Percentiles rank a stretch among this genome's conserved stretches.
These are phyloP conservation scores for Crenuchus spilurus DNA, from an alignment of 2,797 vertebrate genomes.

Conservation along the genomic window DNA sequence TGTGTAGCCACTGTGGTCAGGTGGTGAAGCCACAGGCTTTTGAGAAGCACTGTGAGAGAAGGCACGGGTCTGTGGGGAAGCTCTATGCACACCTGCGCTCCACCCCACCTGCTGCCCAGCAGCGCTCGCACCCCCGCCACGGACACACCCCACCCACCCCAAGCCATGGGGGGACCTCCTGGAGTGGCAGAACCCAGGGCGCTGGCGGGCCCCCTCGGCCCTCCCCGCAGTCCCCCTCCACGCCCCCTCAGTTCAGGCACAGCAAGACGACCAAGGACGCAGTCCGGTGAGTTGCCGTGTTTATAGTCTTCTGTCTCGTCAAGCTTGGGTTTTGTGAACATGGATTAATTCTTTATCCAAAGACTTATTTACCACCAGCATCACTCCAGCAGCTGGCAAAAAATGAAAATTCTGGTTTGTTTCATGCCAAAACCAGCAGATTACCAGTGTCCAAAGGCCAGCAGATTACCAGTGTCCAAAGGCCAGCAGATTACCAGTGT, in stretches of 20 bases:
- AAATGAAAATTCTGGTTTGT: no score
- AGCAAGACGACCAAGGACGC: constrained; percentile 85
- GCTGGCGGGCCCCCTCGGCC: constrained; percentile 67
- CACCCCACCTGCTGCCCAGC: constrained; percentile 74
- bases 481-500: no score
- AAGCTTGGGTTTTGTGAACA: not conserved
- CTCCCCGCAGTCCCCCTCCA: constrained; percentile 78
- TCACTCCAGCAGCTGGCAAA: no score
- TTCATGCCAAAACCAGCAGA: no score
- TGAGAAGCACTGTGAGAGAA: constrained; percentile 92
- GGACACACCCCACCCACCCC: constrained; percentile 77
- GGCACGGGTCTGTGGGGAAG: constrained; percentile 88
- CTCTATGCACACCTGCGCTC: constrained; percentile 80
- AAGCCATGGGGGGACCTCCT: constrained; percentile 70
- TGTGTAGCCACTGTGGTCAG: constrained; percentile 92
- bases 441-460: no score
- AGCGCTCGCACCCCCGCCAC: constrained; percentile 76
- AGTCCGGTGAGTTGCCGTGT: constrained; percentile 80
- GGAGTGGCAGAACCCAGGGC: constrained; percentile 72
- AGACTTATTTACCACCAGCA: no score
- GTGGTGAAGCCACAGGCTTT: constrained; percentile 96
- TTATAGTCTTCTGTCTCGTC: not conserved
- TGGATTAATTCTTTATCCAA: not conserved
- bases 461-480: no score
- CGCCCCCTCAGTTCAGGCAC: constrained; percentile 80